These are phyloP conservation scores for Anastrepha obliqua DNA, from an alignment of 1,140 invertebrate species.

Conservation along the genomic window DNA sequence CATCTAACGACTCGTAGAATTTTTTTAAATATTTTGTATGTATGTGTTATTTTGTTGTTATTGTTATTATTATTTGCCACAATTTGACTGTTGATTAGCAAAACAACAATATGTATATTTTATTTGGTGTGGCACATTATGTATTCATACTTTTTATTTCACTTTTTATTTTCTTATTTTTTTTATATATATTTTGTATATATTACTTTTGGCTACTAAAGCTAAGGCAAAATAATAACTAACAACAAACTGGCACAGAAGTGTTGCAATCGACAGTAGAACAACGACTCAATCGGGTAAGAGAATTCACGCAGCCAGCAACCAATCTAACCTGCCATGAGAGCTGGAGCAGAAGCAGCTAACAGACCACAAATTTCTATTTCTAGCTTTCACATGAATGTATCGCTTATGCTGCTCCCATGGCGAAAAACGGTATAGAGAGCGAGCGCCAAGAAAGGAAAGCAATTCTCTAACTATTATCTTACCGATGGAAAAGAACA, in stretches of 20 bases:
- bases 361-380: conserved; percentile 31
- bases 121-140: conserved; percentile 33
- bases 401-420: background rate
- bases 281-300: conserved; percentile 69
- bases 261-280: conserved; percentile 73
- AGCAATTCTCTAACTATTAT: background rate
- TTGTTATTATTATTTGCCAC: conserved; percentile 30
- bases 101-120: conserved; percentile 18
- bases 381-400: conserved; percentile 46
- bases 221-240: conserved; percentile 53
- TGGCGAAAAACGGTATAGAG: background rate
- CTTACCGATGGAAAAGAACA: conserved; percentile 11
- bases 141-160: conserved; percentile 49
- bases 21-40: background rate
- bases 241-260: conserved; percentile 52
- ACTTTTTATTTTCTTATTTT: conserved; percentile 32
- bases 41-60: background rate
- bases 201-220: conserved; percentile 53
- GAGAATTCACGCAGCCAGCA: conserved; percentile 56
- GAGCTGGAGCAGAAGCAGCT: background rate
- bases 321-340: conserved; percentile 32
- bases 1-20: background rate
- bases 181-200: conserved; percentile 37
- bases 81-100: conserved; percentile 18
- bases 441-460: conserved; percentile 3